Evolutionary conservation across 1,140 invertebrate species (phyloP), one percentile per base, ranked within the genome.

Genomic region (Drosophila ercepeae): DNA sequence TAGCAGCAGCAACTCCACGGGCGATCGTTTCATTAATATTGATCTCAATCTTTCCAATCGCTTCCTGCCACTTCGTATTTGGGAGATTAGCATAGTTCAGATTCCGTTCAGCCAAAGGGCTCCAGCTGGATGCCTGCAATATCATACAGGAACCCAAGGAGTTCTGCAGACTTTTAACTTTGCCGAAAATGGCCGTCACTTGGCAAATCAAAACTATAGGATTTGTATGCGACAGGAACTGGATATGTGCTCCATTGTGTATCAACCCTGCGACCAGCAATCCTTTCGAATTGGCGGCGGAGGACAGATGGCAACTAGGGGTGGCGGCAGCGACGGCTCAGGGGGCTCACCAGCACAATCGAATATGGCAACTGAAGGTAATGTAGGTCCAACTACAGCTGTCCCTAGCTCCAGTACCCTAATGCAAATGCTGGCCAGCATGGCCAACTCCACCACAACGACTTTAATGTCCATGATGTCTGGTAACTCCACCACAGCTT

Each of bases 161-260:
- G 25, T 91, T 13, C 68, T 91, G 53, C 90, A 94, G 86, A 96
- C 95, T 0, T 94, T 96, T 84, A 97, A 97, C 89, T 97, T 94
- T 81, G 94, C 95, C 1, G 94, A 95, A 2, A 97, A 97, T 84
- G 96, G 96, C 0, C 92, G 96, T 2, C 95, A 96, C 71, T 90
- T 97, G n/a, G 95, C 96, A 0, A 92, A 94, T 65, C 95, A 96
- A 72, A 94, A 96, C 78, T 96, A 97, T 90, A 92, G 93, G 39
- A 94, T 96, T n/a, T 97, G 96, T 76, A 93, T 96, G 39, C 91
- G 95, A 9, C 94, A 95, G 71, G 95, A 95, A 75, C 79, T 89
- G 8, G 94, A 93, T 0, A 94, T 94, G 93, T 97, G 96, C 77
- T 95, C 95, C 7, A 94, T 97, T n/a, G 92, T 93, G 1, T 97